Evolutionary conservation across 2,888 invertebrate species (phyloP).

Genomic region (Hypomecis atomaria): DNA sequence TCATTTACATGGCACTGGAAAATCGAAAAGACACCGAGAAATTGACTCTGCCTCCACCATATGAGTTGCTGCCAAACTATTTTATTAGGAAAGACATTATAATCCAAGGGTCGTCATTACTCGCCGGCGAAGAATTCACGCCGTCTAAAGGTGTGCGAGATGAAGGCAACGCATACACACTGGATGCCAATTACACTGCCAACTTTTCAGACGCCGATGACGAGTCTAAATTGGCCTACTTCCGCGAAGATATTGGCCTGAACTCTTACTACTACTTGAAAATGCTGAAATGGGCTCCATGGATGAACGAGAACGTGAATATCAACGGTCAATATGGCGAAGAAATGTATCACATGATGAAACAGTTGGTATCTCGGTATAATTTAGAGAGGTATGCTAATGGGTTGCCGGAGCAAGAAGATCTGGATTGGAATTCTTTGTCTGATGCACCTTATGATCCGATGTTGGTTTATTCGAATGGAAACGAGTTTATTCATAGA

Average conservation of each 20-base stretch:
- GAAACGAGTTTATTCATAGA: slow-evolving; percentile 85
- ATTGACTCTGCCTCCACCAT: slow-evolving; percentile 86
- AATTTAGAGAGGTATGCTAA: slow-evolving; percentile 89
- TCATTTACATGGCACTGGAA: slow-evolving; percentile 83
- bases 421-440: slow-evolving; percentile 79
- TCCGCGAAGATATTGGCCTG: slow-evolving; percentile 89
- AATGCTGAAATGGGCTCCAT: slow-evolving; percentile 83
- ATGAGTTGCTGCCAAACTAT: slow-evolving; percentile 88
- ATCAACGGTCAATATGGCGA: slow-evolving; percentile 84
- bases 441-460: slow-evolving; percentile 84
- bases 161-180: slow-evolving; percentile 70
- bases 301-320: slow-evolving; percentile 73
- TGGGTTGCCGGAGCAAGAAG: slow-evolving; percentile 83
- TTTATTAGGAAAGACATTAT: slow-evolving; percentile 87
- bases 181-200: slow-evolving; percentile 72
- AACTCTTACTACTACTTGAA: slow-evolving; percentile 86
- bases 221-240: slow-evolving; percentile 87
- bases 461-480: slow-evolving; percentile 86
- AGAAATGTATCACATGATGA: slow-evolving; percentile 86
- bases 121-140: slow-evolving; percentile 59
- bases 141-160: slow-evolving; percentile 58
- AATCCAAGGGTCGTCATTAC: slow-evolving; percentile 67
- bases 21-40: slow-evolving; percentile 85
- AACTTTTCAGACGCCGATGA: slow-evolving; percentile 69
- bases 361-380: slow-evolving; percentile 88